Evolutionary conservation across 2,888 invertebrate species (phyloP), one percentile per base, ranked within the genome.

Genomic region (Pollenia griseotomentosa): DNA sequence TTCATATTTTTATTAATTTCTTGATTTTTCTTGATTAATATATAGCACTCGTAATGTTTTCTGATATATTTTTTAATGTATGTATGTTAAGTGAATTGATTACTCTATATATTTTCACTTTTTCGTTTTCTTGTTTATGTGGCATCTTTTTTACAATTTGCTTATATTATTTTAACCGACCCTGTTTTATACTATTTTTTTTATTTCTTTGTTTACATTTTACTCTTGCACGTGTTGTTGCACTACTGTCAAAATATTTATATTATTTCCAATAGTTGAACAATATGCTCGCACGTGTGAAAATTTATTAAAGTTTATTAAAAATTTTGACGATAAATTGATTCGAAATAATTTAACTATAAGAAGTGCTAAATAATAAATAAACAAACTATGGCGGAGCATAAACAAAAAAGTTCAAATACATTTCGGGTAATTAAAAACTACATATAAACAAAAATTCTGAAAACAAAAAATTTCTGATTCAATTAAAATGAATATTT

Each of bases 341-440:
- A 51, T 33, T 4, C 33, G 19, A n/a, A 14, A 66, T 73, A 66
- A 82, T n/a, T 48, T 11, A n/a, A 3, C 11, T 48, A 44, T 61
- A 55, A 16, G 16, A 70, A 51, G 42, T 59, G 14, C 12, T 75
- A 19, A 53, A 61, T 6, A 51, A 74, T 2, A n/a, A 33, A 33
- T 40, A 51, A 3, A n/a, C 1, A 11, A 70, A 82, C 2, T 55
- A 90, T 88, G 83, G 83, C 88, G 44, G 87, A 88, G 59, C 77
- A 81, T 55, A 82, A 78, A 12, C 90, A 90, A 46, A 96, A 96
- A 94, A 95, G 96, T 86, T 94, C 95, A 0, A 97, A 97, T 90
- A 96, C 96, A 8, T 97, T 97, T 94, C 96, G 96, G 94, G 97
- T 97, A 94, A 59, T 23, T 10, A 46, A 57, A 2, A 57, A 63